Evolutionary conservation across 2,797 vertebrate species (phyloP), one percentile per base, ranked within the genome.

Genomic region (Tinamus major): DNA sequence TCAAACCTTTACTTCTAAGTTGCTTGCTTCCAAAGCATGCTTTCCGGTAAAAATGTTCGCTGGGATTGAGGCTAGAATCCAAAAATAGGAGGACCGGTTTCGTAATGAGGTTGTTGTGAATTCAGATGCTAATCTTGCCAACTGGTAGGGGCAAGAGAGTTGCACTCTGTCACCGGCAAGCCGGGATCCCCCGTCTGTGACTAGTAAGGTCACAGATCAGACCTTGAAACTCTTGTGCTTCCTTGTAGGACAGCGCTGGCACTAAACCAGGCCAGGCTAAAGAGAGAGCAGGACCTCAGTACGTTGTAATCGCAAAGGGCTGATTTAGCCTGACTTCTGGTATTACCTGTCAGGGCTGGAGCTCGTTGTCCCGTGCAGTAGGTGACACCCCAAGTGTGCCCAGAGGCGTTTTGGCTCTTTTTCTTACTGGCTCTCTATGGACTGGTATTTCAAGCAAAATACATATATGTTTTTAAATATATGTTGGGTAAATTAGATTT

Each of bases 181-280:
- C 17, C 41, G 72, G 70, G 48, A 49, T 93, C 61, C 53, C 31
- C n/a, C 20, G 37, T 74, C 64, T 94, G 90, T 56, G 41, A 49
- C 0, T n/a, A 0, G 0, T 90, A 77, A 90, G 64, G 84, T 88
- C 67, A 88, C 63, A 77, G 63, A 83, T 91, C 75, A 95, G 93
- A 92, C 79, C 82, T 94, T 96, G 91, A 88, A 77, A 79, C 42
- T 56, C 85, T 68, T 71, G 21, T 79, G 70, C 77, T 95, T 93
- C 77, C 56, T 81, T 84, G 23, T 67, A 31, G 55, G 69, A 11
- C 1, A 3, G 76, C 26, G 42, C 65, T 94, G 80, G 87, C 80
- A 46, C 41, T 77, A 31, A 31, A 70, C 69, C 77, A 90, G 70
- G 81, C 48, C 75, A 77, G 51, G 64, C 58, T 93, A 14, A 89